These are phyloP conservation scores for Cynocephalus volans DNA, from an alignment of 2,113 vertebrate genomes.

Conservation along the genomic window DNA sequence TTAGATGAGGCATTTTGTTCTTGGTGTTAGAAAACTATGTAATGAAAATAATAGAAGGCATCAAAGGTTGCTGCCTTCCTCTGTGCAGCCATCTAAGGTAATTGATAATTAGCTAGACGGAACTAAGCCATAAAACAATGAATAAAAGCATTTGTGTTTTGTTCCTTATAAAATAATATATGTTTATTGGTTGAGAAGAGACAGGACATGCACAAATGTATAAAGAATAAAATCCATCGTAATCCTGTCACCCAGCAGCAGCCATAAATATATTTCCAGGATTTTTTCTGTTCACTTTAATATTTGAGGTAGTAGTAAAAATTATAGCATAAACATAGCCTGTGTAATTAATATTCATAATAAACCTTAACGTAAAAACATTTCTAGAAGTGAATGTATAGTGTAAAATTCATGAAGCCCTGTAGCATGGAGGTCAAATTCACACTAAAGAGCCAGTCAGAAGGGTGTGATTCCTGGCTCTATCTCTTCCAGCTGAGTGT, in stretches of 20 bases:
- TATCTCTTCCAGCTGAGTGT: not conserved
- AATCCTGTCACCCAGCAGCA: not conserved
- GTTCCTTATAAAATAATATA: slow-evolving; percentile 3
- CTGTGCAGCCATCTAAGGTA: not conserved
- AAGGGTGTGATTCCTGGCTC: fast-evolving
- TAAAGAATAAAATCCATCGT: slow-evolving; percentile 20
- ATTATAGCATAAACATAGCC: not conserved
- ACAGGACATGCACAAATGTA: not conserved
- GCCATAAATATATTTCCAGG: not conserved
- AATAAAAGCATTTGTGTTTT: slow-evolving; percentile 56
- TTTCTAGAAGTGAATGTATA: not conserved
- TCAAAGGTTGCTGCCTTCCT: not conserved
- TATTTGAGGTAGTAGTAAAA: not conserved
- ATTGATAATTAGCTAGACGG: slow-evolving; percentile 60
- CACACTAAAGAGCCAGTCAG: not conserved
- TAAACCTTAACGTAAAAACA: not conserved
- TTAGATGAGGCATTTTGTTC: slow-evolving; percentile 27
- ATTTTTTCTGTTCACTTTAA: not conserved
- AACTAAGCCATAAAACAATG: slow-evolving; percentile 40
- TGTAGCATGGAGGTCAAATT: not conserved
- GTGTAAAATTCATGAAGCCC: not conserved
- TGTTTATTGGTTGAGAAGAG: not conserved
- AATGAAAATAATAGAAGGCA: slow-evolving; percentile 48
- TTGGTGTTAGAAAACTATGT: slow-evolving; percentile 9
- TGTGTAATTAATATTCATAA: not conserved